These are phyloP conservation scores for Toxotes jaculatrix DNA, from an alignment of 2,113 vertebrate genomes.

Conservation along the genomic window DNA sequence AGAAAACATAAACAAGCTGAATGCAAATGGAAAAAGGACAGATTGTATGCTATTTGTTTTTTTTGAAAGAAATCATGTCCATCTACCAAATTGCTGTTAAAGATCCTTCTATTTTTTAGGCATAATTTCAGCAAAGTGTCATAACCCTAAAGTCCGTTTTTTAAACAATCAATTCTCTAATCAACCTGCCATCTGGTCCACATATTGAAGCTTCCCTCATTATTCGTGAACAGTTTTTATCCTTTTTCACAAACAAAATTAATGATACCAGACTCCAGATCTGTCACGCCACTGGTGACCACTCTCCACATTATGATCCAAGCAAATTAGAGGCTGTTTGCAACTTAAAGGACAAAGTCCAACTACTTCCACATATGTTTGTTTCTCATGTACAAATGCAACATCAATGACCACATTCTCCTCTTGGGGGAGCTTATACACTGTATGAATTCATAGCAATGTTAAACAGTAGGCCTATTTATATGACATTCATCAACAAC, in stretches of 20 bases:
- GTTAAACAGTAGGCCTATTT: neutral
- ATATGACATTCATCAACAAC: neutral
- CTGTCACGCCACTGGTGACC: neutral
- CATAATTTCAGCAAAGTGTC: neutral
- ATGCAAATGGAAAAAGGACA: neutral
- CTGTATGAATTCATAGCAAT: neutral
- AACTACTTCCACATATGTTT: neutral
- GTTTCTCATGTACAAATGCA: neutral
- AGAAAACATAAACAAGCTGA: neutral
- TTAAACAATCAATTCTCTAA: neutral
- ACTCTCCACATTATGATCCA: neutral
- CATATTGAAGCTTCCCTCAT: neutral
- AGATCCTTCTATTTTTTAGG: too few species aligned
- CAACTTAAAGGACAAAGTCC: neutral
- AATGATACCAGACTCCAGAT: neutral
- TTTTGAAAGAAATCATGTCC: neutral
- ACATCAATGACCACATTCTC: neutral
- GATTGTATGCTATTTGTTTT: neutral
- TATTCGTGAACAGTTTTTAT: neutral
- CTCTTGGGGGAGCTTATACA: conserved; percentile 42
- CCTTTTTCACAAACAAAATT: neutral
- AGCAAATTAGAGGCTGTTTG: neutral
- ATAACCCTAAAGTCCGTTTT: neutral
- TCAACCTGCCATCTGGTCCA: neutral
- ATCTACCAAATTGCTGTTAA: neutral